These are phyloP conservation scores for Nymphalis urticae DNA, from an alignment of 2,888 invertebrate species.

Conservation along the genomic window DNA sequence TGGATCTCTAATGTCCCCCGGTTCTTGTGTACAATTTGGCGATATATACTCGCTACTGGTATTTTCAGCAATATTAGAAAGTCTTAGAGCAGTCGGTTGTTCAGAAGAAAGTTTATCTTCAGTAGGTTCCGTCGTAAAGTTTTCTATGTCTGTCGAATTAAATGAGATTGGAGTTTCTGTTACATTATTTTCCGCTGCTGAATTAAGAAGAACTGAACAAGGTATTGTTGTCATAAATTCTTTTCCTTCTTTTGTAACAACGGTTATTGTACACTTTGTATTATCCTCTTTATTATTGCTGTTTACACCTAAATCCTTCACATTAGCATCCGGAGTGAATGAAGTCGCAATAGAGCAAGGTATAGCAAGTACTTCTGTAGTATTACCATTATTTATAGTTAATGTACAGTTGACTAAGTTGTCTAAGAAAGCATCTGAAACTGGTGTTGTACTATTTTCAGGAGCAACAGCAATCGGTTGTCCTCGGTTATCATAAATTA, in stretches of 20 bases:
- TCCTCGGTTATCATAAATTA: slow-evolving; percentile 74
- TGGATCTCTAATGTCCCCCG: slow-evolving; percentile 64
- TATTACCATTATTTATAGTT: slow-evolving; percentile 65
- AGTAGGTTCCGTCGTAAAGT: slow-evolving; percentile 40
- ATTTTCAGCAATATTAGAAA: slow-evolving; percentile 46
- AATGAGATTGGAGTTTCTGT: slow-evolving; percentile 61
- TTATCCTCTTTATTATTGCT: slow-evolving; percentile 55
- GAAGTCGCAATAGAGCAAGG: slow-evolving; percentile 78
- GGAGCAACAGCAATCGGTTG: slow-evolving; percentile 73
- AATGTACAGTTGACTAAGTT: slow-evolving; percentile 74
- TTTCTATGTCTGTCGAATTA: slow-evolving; percentile 44
- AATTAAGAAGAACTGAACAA: slow-evolving; percentile 70
- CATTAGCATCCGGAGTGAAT: slow-evolving; percentile 71
- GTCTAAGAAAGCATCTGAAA: slow-evolving; percentile 64
- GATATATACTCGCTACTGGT: slow-evolving; percentile 39
- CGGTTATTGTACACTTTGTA: slow-evolving; percentile 73
- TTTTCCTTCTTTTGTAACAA: slow-evolving; percentile 65
- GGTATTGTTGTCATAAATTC: slow-evolving; percentile 77
- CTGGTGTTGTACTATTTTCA: slow-evolving; percentile 56
- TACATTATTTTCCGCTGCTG: slow-evolving; percentile 75
- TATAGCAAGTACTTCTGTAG: slow-evolving; percentile 73
- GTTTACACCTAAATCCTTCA: slow-evolving; percentile 57
- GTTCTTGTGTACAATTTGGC: slow-evolving; percentile 56
- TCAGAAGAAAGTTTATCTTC: slow-evolving; percentile 41
- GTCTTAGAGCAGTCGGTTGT: slow-evolving; percentile 52